Conservation (phyloP, 2,888 invertebrate species). For the Leptinotarsa peninsularis region DNA sequence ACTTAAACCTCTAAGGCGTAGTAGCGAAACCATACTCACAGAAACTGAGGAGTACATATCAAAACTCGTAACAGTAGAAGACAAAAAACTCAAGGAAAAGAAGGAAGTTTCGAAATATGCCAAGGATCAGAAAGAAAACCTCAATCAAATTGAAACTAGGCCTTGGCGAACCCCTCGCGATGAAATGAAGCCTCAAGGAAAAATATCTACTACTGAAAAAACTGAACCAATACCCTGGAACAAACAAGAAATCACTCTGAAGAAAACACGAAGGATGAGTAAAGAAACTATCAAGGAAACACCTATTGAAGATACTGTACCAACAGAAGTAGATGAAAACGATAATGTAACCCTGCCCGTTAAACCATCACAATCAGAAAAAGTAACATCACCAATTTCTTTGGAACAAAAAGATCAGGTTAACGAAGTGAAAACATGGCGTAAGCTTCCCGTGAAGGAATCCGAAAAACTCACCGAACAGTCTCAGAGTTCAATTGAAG, state of each 20-base stretch:
- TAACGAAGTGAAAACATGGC: slow-evolving; percentile 54
- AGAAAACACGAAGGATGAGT: slow-evolving; percentile 51
- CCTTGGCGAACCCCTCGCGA: slow-evolving; percentile 49
- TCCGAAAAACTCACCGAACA: slow-evolving; percentile 30
- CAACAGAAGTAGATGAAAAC: slow-evolving; percentile 64
- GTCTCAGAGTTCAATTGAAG: slow-evolving; percentile 22
- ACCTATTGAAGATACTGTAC: slow-evolving; percentile 59
- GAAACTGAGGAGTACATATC: slow-evolving; percentile 58
- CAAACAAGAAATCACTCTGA: slow-evolving; percentile 58
- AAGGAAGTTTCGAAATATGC: slow-evolving; percentile 55
- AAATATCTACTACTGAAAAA: slow-evolving; percentile 4
- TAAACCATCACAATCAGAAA: slow-evolving; percentile 47
- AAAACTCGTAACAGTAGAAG: slow-evolving; percentile 52
- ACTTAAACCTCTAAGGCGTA: slow-evolving; percentile 38
- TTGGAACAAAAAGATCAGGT: slow-evolving; percentile 24
- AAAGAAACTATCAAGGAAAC: slow-evolving; percentile 61
- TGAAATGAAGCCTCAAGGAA: slow-evolving; percentile 53
- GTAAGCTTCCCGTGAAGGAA: slow-evolving; percentile 42
- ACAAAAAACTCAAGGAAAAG: not conserved
- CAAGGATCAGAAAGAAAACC: slow-evolving; percentile 26
- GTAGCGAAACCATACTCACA: slow-evolving; percentile 56
- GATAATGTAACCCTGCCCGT: slow-evolving; percentile 46
- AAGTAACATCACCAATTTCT: slow-evolving; percentile 52
- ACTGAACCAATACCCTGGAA: slow-evolving; percentile 67
- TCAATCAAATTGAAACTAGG: slow-evolving; percentile 12